These are phyloP conservation scores for Amitus sp. DNA, from an alignment of 2,888 invertebrate species.

Conservation along the genomic window DNA sequence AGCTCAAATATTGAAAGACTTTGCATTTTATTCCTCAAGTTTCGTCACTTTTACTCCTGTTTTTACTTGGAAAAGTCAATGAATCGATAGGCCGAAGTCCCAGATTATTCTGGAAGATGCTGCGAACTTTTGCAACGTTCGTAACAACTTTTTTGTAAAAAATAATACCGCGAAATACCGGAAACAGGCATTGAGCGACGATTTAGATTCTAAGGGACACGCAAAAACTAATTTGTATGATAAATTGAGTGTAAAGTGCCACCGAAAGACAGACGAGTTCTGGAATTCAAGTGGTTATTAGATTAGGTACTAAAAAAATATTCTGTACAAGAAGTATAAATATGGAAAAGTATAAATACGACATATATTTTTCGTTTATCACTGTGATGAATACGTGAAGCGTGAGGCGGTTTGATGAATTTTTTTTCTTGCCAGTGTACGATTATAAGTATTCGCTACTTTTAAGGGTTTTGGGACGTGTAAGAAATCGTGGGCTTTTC, in stretches of 20 bases:
- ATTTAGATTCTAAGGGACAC: constrained; percentile 33
- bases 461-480: constrained; percentile 41
- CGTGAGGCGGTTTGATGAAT: too few relatives aligned
- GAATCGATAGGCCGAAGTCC: too few relatives aligned
- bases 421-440: constrained; percentile 56
- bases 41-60: neutral
- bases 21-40: neutral
- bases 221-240: constrained; percentile 35
- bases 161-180: constrained; percentile 38
- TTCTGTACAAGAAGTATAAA: constrained; percentile 53
- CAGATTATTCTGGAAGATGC: neutral
- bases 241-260: constrained; percentile 46
- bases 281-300: constrained; percentile 45
- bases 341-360: constrained; percentile 32
- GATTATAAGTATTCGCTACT: constrained; percentile 36
- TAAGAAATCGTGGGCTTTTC: constrained; percentile 48
- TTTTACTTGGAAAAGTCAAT: too few relatives aligned
- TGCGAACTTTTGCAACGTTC: neutral
- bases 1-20: constrained; percentile 7
- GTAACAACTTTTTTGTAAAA: constrained; percentile 2
- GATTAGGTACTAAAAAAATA: constrained; percentile 46
- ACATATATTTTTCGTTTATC: constrained; percentile 60
- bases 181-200: constrained; percentile 40
- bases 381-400: constrained; percentile 61
- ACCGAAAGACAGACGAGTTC: constrained; percentile 40